Evolutionary conservation across 1,140 invertebrate species (phyloP).

Genomic region (Papilio dardanus): DNA sequence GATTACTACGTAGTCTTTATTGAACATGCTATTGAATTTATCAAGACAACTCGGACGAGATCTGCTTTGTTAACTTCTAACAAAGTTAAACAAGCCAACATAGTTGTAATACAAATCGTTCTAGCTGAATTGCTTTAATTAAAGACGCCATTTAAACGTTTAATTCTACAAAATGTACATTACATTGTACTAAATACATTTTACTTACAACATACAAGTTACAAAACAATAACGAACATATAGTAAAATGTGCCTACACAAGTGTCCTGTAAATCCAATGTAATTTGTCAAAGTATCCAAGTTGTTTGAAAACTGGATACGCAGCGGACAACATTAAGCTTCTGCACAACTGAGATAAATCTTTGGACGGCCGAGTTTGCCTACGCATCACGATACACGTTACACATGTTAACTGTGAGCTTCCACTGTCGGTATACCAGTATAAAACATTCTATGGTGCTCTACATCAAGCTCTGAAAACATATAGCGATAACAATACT

Average conservation of each 20-base stretch:
- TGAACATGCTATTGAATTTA: neutral
- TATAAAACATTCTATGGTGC: neutral
- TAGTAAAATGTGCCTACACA: neutral
- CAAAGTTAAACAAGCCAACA: neutral
- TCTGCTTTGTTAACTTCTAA: neutral
- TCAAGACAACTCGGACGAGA: neutral
- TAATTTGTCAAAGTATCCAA: slow-evolving; percentile 3
- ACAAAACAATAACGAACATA: no score
- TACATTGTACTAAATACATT: no score
- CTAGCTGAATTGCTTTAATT: neutral
- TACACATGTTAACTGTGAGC: neutral
- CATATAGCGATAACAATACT: no score
- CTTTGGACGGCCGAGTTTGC: neutral
- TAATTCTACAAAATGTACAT: neutral
- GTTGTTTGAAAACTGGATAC: neutral
- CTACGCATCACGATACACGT: neutral
- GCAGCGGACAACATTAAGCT: neutral
- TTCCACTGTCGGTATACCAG: neutral
- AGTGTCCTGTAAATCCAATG: neutral
- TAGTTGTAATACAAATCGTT: neutral
- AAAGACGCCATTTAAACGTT: neutral
- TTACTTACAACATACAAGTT: no score
- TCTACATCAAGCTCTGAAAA: no score
- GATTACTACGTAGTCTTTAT: neutral
- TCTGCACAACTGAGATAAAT: neutral